phyloP scores from a whole-genome alignment of 1,140 invertebrate genomes.

The Portunus trituberculatus region DNA sequence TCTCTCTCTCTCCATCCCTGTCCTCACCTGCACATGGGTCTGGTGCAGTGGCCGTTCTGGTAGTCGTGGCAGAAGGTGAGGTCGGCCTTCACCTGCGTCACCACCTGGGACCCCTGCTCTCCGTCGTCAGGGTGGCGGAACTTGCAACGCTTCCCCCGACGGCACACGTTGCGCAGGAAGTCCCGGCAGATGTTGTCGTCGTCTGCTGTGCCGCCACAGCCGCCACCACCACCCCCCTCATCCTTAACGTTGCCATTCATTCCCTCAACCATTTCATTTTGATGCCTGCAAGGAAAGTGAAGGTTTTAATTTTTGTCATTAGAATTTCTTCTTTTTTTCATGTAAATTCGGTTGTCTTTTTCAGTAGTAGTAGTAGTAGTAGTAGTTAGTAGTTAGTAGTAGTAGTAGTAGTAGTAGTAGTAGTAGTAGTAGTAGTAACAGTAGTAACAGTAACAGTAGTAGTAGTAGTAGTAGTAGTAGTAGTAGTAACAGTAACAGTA shows the following conservation, averaged over 20 bases:
- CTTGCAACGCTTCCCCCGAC: conserved; percentile 89
- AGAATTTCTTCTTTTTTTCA: too few relatives aligned
- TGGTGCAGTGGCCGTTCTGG: conserved; percentile 87
- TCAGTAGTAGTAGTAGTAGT: not conserved
- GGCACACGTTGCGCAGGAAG: conserved; percentile 86
- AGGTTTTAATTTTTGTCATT: not conserved
- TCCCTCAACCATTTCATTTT: conserved; percentile 68
- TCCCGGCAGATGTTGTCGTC: conserved; percentile 82
- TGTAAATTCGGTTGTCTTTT: too few relatives aligned
- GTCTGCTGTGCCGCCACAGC: conserved; percentile 38
- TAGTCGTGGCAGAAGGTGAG: conserved; percentile 92
- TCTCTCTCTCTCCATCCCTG: not conserved
- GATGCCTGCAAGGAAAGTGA: conserved; percentile 40
- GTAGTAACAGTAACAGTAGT: not conserved
- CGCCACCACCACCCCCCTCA: conserved; percentile 51
- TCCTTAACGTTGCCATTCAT: conserved; percentile 67
- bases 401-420: not conserved
- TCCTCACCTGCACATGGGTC: conserved; percentile 82
- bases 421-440: not conserved
- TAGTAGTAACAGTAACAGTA: not conserved
- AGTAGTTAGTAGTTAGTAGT: not conserved
- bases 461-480: conserved; percentile 16
- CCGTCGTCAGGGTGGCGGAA: conserved; percentile 85
- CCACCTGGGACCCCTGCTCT: conserved; percentile 38
- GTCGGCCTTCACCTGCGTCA: conserved; percentile 79